Percentiles rank a stretch among this genome's conserved stretches.
Evolutionary conservation across 2,113 vertebrate species (phyloP).

Genomic region (Diadophis punctatus): DNA sequence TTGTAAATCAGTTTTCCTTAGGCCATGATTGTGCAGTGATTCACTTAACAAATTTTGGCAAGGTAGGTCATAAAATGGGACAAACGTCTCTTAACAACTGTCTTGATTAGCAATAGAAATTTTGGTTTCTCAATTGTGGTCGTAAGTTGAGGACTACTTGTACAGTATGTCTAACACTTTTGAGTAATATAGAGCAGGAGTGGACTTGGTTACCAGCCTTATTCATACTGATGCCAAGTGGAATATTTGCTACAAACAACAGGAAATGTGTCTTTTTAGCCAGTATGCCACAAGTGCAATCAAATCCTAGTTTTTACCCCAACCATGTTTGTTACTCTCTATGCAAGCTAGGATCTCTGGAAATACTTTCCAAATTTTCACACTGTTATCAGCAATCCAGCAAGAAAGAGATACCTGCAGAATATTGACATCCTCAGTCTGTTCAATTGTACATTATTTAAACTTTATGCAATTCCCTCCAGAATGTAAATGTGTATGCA

Average conservation of each 20-base stretch:
- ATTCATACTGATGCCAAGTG: not conserved
- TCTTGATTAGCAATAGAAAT: not conserved
- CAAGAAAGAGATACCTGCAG: not conserved
- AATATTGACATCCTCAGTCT: accelerated
- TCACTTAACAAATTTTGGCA: not conserved
- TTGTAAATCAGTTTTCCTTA: not conserved
- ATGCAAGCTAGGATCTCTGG: not conserved
- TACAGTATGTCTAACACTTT: not conserved
- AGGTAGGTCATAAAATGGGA: not conserved
- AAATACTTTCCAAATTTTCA: not conserved
- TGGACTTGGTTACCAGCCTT: not conserved
- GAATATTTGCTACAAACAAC: not conserved
- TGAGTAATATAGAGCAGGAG: not conserved
- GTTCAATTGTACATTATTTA: accelerated
- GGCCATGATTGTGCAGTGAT: not conserved
- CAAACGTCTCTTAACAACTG: not conserved
- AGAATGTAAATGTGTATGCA: not conserved
- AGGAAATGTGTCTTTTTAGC: not conserved
- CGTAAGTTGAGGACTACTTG: not conserved
- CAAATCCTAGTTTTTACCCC: not conserved
- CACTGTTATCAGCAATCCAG: not conserved
- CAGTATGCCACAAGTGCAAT: not conserved
- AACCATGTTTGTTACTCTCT: not conserved
- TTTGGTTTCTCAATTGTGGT: not conserved
- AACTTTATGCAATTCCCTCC: not conserved